phyloP scores from a whole-genome alignment of 1,140 invertebrate species.

The Pseudomyrmex dendroicus region DNA sequence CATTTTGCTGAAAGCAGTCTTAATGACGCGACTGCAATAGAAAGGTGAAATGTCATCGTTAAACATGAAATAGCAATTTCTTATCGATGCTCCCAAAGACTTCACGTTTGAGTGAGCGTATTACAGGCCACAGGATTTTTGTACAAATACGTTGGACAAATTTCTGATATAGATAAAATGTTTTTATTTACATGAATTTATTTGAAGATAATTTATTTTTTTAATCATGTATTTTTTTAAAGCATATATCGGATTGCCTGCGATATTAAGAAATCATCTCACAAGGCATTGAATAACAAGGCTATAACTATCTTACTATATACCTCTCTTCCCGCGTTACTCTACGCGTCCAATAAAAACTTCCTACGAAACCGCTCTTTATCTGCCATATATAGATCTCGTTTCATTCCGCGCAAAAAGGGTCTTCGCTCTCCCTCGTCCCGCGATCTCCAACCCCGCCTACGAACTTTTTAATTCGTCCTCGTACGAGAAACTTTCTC shows the following conservation, averaged over 20 bases:
- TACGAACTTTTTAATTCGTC: conserved; percentile 72
- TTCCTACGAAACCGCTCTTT: conserved; percentile 64
- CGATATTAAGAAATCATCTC: background rate
- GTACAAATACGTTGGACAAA: background rate
- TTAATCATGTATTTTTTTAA: too few species aligned
- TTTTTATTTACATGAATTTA: background rate
- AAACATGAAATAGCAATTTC: conserved; percentile 20
- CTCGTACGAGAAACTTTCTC: conserved; percentile 52
- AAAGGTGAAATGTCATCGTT: conserved; percentile 35
- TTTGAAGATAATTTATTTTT: background rate
- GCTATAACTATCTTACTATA: conserved; percentile 66
- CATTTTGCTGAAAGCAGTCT: conserved; percentile 39
- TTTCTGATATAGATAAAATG: background rate
- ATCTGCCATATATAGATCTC: conserved; percentile 61
- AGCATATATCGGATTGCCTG: too few species aligned
- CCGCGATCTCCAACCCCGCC: conserved; percentile 11
- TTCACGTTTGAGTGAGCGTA: background rate
- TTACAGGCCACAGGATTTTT: background rate
- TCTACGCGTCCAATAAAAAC: conserved; percentile 69
- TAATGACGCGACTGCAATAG: conserved; percentile 41
- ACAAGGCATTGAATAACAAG: conserved; percentile 15
- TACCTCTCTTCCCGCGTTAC: conserved; percentile 15
- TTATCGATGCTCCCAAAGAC: background rate
- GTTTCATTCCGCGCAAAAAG: conserved; percentile 66
- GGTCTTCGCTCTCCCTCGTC: background rate